Conservation (phyloP, 2,888 invertebrate genomes). For the Chaetoderma sp. region DNA sequence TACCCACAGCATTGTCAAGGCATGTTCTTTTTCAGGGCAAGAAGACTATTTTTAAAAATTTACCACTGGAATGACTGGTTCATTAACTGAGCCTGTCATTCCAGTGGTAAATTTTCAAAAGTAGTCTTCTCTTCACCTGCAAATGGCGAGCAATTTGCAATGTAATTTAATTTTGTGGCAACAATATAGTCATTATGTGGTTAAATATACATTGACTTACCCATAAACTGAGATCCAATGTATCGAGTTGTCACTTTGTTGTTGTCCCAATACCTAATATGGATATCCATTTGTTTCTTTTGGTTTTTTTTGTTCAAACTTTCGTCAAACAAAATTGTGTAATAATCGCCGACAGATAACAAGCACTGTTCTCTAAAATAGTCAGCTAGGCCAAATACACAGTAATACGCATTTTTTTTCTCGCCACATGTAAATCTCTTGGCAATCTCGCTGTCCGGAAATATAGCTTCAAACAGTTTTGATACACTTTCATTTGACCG, state of each 20-base stretch:
- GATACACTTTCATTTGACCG: constrained; percentile 20
- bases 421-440: constrained; percentile 17
- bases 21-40: no score
- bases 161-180: no score
- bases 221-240: constrained; percentile 37
- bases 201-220: no score
- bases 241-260: constrained; percentile 44
- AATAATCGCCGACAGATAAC: constrained; percentile 13
- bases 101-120: no score
- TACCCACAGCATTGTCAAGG: no score
- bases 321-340: constrained; percentile 40
- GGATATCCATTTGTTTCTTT: constrained; percentile 47
- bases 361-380: constrained; percentile 29
- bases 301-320: constrained; percentile 33
- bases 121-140: no score
- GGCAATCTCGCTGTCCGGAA: constrained; percentile 35
- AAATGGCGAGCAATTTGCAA: no score
- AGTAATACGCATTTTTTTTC: constrained; percentile 26
- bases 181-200: no score
- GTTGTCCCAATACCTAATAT: constrained; percentile 44
- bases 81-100: no score
- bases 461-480: constrained; percentile 33
- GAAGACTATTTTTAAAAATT: no score
- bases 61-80: no score
- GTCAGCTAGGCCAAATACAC: constrained; percentile 33